Conservation (phyloP, 2,113 vertebrate genomes). For the Caracal caracal region DNA sequence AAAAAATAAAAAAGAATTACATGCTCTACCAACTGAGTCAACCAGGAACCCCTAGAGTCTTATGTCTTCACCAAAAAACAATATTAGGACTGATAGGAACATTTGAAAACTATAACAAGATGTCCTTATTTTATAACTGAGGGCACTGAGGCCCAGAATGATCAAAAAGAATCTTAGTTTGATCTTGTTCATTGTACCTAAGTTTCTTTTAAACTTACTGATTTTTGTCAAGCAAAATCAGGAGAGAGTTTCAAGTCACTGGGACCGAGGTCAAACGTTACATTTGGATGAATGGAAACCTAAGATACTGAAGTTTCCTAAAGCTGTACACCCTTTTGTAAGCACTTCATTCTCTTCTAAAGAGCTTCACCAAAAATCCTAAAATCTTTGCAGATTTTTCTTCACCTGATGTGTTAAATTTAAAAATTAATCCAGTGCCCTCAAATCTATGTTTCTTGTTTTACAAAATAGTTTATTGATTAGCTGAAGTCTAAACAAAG, state of each 20-base stretch:
- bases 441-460: constrained; percentile 80
- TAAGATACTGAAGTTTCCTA: background rate
- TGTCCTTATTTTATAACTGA: background rate
- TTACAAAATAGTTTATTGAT: constrained; percentile 86
- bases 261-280: background rate
- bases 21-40: background rate
- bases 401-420: constrained; percentile 72
- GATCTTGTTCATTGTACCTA: background rate
- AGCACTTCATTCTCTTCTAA: background rate
- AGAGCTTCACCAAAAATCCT: constrained; percentile 17
- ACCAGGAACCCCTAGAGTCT: background rate
- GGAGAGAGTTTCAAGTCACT: background rate
- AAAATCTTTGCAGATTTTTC: constrained; percentile 55
- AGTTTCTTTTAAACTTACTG: background rate
- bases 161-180: background rate
- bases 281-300: background rate
- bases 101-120: background rate
- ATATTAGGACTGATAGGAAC: background rate
- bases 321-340: background rate
- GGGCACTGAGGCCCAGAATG: background rate
- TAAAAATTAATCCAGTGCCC: constrained; percentile 77
- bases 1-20: background rate
- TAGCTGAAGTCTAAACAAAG: constrained; percentile 82
- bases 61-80: background rate
- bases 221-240: background rate